Evolutionary conservation across 2,797 vertebrate species (phyloP).

Genomic region (Coranthus polyacanthus): DNA sequence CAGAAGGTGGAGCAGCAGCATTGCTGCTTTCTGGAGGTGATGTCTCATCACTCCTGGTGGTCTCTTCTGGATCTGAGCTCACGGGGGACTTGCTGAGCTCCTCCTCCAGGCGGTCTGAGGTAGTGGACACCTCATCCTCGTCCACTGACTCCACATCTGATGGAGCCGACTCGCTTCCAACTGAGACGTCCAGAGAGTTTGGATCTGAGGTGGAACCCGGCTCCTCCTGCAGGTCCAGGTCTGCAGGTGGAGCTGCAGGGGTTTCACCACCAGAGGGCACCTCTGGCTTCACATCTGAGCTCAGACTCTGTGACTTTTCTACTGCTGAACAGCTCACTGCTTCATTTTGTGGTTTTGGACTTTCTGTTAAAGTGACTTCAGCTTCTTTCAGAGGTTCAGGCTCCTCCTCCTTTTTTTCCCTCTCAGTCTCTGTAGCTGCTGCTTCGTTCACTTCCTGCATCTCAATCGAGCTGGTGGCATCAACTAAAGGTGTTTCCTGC

Average conservation of each 20-base stretch:
- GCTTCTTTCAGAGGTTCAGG: slow-evolving; percentile 20
- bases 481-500: neutral
- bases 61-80: slow-evolving; percentile 32
- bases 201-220: slow-evolving; percentile 32
- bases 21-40: no score
- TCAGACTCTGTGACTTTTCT: neutral
- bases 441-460: no score
- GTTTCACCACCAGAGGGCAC: slow-evolving; percentile 56
- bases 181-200: slow-evolving; percentile 21
- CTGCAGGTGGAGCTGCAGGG: neutral
- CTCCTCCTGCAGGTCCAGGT: neutral
- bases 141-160: slow-evolving; percentile 51
- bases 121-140: slow-evolving; percentile 32
- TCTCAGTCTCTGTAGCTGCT: slow-evolving; percentile 7
- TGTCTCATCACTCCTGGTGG: neutral
- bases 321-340: neutral
- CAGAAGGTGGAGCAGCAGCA: no score
- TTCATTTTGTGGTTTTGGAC: slow-evolving; percentile 3
- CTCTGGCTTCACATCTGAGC: no score
- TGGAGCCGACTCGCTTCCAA: slow-evolving; percentile 36
- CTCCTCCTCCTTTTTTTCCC: slow-evolving; percentile 1
- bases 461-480: no score
- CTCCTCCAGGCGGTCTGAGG: slow-evolving; percentile 46
- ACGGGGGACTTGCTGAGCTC: neutral
- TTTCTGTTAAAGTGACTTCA: slow-evolving; percentile 5